Percentiles rank a stretch among this genome's conserved stretches.
Conservation (phyloP, 35 echinoderm and acorn worm species). For the Heliocidaris tuberculata region DNA sequence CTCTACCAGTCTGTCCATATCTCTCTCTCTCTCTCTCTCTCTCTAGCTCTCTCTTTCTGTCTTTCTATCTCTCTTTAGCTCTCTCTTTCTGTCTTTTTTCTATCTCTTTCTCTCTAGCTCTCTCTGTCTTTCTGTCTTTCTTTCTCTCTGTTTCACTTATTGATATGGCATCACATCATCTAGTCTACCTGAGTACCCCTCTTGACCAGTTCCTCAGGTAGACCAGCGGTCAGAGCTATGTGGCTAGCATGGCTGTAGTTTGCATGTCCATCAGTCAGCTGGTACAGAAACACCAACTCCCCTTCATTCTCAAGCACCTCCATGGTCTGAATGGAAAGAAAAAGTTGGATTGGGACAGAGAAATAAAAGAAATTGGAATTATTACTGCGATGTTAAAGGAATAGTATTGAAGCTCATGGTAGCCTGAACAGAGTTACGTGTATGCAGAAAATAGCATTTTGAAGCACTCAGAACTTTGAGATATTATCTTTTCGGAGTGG, state of each 20-base stretch:
- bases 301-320: slow-evolving; percentile 79
- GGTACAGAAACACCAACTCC: slow-evolving; percentile 88
- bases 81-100: too few relatives aligned
- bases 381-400: background rate
- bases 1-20: too few relatives aligned
- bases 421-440: background rate
- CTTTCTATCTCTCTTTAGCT: too few relatives aligned
- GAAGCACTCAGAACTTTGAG: background rate
- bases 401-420: background rate
- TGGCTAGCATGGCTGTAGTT: slow-evolving; percentile 87
- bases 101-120: too few relatives aligned
- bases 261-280: slow-evolving; percentile 78
- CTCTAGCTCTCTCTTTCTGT: too few relatives aligned
- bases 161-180: slow-evolving; percentile 55
- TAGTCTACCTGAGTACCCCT: slow-evolving; percentile 74
- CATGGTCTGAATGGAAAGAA: slow-evolving; percentile 72
- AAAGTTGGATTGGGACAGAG: background rate
- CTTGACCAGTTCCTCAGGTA: slow-evolving; percentile 81
- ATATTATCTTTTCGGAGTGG: too few relatives aligned
- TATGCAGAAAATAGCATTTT: background rate
- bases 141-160: too few relatives aligned
- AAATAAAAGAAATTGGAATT: background rate
- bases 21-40: too few relatives aligned
- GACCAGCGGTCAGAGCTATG: slow-evolving; percentile 68
- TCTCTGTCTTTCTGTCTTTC: too few relatives aligned